Evolutionary conservation across 2,113 vertebrate genomes (phyloP).

Genomic region (Gavialis gangeticus): DNA sequence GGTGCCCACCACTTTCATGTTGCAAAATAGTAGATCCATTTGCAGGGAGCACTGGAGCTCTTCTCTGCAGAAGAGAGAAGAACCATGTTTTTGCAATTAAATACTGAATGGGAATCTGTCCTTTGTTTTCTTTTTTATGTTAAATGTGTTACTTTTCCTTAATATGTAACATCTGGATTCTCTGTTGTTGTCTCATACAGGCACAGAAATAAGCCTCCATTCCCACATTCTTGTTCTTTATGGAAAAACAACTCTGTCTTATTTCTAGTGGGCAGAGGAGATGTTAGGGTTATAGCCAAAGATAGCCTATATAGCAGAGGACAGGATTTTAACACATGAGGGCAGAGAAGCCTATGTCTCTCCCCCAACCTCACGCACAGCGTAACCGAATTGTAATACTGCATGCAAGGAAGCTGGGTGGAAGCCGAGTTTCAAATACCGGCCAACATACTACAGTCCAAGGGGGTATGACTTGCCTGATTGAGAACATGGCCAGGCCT

Average conservation of each 20-base stretch:
- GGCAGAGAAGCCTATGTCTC: neutral
- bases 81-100: conserved; percentile 66
- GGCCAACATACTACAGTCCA: neutral
- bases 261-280: neutral
- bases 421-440: neutral
- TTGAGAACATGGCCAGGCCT: neutral
- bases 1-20: neutral
- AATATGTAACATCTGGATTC: conserved; percentile 66
- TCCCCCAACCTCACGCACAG: rapidly evolving
- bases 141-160: conserved; percentile 56
- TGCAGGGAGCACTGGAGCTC: conserved; percentile 8
- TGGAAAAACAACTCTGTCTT: conserved; percentile 45
- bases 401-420: neutral
- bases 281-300: neutral
- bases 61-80: neutral
- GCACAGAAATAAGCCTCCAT: conserved; percentile 47
- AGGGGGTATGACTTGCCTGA: neutral
- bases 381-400: neutral
- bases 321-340: neutral
- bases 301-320: neutral
- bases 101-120: conserved; percentile 42
- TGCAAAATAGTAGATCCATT: conserved; percentile 8
- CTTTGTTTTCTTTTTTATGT: conserved; percentile 25
- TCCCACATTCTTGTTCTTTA: conserved; percentile 61
- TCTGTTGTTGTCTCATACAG: conserved; percentile 22